Conservation (phyloP, 92 coral and sea anemone species). For the Plumapathes pennacea region DNA sequence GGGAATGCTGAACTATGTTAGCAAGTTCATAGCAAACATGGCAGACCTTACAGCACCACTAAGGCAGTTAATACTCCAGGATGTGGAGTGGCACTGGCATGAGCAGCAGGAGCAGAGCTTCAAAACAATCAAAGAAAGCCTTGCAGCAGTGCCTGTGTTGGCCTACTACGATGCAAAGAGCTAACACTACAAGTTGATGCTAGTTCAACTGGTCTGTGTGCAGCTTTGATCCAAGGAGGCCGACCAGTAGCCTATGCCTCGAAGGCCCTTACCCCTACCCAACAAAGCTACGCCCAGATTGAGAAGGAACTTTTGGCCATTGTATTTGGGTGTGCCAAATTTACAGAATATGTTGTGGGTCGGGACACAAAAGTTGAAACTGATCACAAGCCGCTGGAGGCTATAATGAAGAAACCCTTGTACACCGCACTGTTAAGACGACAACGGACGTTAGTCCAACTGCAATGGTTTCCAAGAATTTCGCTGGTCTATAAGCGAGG, state of each 20-base stretch:
- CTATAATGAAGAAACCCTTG: too few species aligned
- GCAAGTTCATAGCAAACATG: constrained; percentile 27
- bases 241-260: constrained; percentile 5
- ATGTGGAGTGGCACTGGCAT: constrained; percentile 29
- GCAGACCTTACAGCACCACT: constrained; percentile 27
- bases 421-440: constrained; percentile 4
- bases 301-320: too few species aligned
- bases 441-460: neutral
- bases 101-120: constrained; percentile 30
- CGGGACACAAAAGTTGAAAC: neutral
- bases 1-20: constrained; percentile 13
- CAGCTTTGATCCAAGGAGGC: too few species aligned
- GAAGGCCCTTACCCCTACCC: constrained; percentile 15
- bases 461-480: too few species aligned
- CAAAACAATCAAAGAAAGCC: neutral
- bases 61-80: constrained; percentile 15
- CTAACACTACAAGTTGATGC: too few species aligned
- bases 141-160: constrained; percentile 14
- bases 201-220: too few species aligned
- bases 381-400: constrained; percentile 2
- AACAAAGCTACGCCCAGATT: too few species aligned
- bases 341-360: constrained; percentile 11
- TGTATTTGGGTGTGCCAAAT: constrained; percentile 11
- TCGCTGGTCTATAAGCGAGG: too few species aligned
- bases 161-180: constrained; percentile 28